Percentiles rank a stretch among this genome's conserved stretches.
Evolutionary conservation across 2,888 invertebrate genomes (phyloP).

Genomic region (Bombyx huttoni): DNA sequence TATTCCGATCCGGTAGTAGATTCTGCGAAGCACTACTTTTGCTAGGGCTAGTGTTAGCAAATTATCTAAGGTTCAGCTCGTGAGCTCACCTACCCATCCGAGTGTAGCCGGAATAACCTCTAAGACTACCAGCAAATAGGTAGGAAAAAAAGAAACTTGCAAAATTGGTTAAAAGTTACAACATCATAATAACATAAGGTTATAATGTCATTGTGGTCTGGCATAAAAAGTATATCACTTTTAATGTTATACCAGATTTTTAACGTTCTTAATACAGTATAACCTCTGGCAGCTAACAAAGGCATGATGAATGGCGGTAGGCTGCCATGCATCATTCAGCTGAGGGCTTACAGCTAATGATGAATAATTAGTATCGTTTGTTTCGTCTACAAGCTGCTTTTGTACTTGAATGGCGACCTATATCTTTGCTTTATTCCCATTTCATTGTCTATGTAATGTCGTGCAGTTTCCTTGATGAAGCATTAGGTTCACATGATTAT

Average conservation of each 20-base stretch:
- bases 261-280: neutral
- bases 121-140: no score
- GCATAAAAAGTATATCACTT: neutral
- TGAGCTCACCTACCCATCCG: no score
- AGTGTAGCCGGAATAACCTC: no score
- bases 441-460: neutral
- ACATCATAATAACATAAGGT: neutral
- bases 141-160: no score
- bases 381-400: conserved; percentile 29
- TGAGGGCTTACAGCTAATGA: conserved; percentile 34
- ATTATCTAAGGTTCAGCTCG: no score
- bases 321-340: conserved; percentile 30
- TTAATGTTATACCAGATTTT: conserved; percentile 1
- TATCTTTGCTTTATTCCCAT: neutral
- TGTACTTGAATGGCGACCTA: conserved; percentile 10
- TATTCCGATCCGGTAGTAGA: no score
- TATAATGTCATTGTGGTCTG: neutral
- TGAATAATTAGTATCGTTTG: conserved; percentile 50
- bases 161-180: neutral
- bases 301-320: conserved; percentile 31
- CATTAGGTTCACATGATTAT: neutral
- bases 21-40: no score
- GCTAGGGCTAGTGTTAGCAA: no score
- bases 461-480: neutral
- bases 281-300: conserved; percentile 19